Base-by-base conservation (phyloP, 2,888 invertebrate genomes). In the Dicyrtoma fusca region DNA sequence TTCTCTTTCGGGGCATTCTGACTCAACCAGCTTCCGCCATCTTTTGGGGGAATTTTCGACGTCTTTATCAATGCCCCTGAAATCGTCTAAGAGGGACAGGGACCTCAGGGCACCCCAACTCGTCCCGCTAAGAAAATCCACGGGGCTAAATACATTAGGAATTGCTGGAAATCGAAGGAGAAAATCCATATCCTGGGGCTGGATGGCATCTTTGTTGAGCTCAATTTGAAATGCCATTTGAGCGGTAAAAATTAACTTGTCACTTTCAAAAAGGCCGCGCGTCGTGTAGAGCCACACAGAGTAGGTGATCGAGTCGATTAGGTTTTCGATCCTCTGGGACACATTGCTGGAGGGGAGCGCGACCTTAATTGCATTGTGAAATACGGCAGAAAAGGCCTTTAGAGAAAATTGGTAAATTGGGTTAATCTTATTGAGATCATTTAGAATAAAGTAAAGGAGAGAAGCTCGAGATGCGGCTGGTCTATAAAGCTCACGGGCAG, bases 331-430 rank as follows among this genome's bases (percentile, higher is more conserved):
- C 81, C 97, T 87, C 72, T 86, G 85, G 34, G 88, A 86, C 0
- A 97, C 92, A 77, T 90, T 91, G 17, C 91, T 90, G 0, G 92
- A 89, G 0, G 91, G 89, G 77, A 92, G 91, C 0, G 97, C 94
- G 82, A 89, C 90, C 57, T 92, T 91, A 82, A 97, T 96, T 17
- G 97, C 97, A 82, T 95, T 96, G 86, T 77, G 77, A 59, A 80
- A 80, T 6, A 80, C 80, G 0, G 76, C 76, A 14, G 77, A 76
- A 55, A 80, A 80, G 64, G 91, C 94, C 88, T 97, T 97, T 74
- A 97, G 86, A 14, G 97, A 97, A 85, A 97, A 97, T 84, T 97
- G 96, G 84, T 97, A 97, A 81, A 97, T 96, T 0, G 95, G 95
- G 85, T 97, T 95, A 75, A 97, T 96, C 42, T 94, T 95, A 84